Percentiles rank a stretch among this genome's conserved stretches.
phyloP scores from a whole-genome alignment of 2,888 invertebrate genomes.

The Cheilosia pagana region DNA sequence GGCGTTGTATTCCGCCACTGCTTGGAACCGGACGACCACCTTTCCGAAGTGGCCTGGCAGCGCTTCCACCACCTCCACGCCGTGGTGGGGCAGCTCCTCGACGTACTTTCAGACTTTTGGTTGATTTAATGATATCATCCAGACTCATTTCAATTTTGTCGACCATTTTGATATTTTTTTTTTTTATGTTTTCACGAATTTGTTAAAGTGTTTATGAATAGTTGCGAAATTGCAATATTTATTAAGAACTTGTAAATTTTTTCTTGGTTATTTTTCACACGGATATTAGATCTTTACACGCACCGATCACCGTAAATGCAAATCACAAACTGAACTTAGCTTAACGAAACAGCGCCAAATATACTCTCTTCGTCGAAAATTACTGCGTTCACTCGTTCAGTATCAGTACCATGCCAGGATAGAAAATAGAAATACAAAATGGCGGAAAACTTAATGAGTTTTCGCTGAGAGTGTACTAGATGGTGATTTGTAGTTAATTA shows the following conservation, averaged over 20 bases:
- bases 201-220: constrained; percentile 4
- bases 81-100: constrained; percentile 86
- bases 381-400: too few species aligned
- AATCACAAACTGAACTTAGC: constrained; percentile 43
- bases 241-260: neutral
- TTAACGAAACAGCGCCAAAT: neutral
- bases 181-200: constrained; percentile 12
- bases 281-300: neutral
- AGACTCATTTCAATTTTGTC: constrained; percentile 98
- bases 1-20: constrained; percentile 81
- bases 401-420: neutral
- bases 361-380: neutral
- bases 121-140: constrained; percentile 97
- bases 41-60: constrained; percentile 84
- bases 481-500: too few species aligned
- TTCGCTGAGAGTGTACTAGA: neutral
- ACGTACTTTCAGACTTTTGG: constrained; percentile 86
- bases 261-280: constrained; percentile 15
- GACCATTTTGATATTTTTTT: constrained; percentile 87
- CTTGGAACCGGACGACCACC: constrained; percentile 85
- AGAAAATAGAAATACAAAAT: neutral
- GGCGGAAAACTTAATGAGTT: neutral
- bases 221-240: neutral
- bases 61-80: constrained; percentile 84
- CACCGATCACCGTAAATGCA: constrained; percentile 29